Percentiles rank a stretch among this genome's conserved stretches.
phyloP scores from a whole-genome alignment of 2,113 vertebrate genomes.

The Eonycteris spelaea region DNA sequence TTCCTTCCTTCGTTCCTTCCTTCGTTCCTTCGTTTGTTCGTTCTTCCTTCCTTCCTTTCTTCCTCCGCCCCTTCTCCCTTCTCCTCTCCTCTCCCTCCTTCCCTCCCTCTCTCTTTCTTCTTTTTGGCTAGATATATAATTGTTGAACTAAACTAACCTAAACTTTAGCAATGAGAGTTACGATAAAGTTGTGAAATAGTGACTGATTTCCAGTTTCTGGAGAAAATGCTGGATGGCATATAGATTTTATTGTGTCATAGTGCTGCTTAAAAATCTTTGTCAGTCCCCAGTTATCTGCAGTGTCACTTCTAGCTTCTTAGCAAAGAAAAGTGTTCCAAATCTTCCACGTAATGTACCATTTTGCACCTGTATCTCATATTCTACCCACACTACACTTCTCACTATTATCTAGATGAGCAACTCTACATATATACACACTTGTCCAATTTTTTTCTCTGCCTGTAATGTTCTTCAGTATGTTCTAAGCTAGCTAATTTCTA shows the following conservation, averaged over 20 bases:
- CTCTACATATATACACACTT: neutral
- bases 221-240: neutral
- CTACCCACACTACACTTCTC: neutral
- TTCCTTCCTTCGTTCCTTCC: too few species aligned
- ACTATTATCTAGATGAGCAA: neutral
- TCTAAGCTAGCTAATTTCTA: neutral
- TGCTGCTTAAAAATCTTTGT: neutral
- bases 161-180: neutral
- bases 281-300: neutral
- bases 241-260: neutral
- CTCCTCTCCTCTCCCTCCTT: too few species aligned
- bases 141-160: neutral
- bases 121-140: neutral
- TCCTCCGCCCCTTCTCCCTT: too few species aligned
- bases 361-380: neutral
- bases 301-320: neutral
- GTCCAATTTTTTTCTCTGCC: neutral
- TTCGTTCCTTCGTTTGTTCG: too few species aligned
- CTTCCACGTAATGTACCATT: neutral
- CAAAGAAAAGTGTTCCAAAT: neutral
- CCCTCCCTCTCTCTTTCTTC: neutral
- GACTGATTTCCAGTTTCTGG: neutral
- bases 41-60: too few species aligned
- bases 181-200: neutral
- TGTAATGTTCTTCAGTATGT: neutral